Conservation (phyloP, 2,888 invertebrate species). For the Aspidapion aeneum region DNA sequence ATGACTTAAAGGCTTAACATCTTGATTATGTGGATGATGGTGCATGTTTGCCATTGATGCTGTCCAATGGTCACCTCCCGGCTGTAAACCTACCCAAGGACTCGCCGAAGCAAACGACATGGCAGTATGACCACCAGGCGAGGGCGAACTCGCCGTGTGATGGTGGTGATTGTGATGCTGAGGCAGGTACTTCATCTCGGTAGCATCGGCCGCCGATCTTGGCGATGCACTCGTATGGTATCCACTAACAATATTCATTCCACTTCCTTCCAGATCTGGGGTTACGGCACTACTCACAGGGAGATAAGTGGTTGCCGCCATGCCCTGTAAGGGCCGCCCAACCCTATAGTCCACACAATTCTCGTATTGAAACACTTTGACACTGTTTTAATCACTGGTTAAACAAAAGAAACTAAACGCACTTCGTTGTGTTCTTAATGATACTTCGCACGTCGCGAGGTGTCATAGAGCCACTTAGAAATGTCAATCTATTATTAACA, state of each 20-base stretch:
- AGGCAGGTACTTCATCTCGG: slow-evolving; percentile 93
- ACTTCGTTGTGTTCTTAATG: slow-evolving; percentile 14
- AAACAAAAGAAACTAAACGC: slow-evolving; percentile 12
- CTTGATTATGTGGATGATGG: slow-evolving; percentile 70
- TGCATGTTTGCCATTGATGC: slow-evolving; percentile 64
- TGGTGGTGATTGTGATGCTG: slow-evolving; percentile 83
- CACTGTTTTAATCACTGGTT: slow-evolving; percentile 28
- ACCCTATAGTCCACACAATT: slow-evolving; percentile 46
- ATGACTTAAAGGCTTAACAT: slow-evolving; percentile 77
- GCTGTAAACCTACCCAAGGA: slow-evolving; percentile 83
- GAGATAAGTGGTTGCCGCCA: slow-evolving; percentile 96
- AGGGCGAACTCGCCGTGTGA: slow-evolving; percentile 64
- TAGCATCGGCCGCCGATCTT: slow-evolving; percentile 79
- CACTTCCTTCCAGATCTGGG: slow-evolving; percentile 71
- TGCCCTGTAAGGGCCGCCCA: slow-evolving; percentile 64
- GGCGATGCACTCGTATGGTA: slow-evolving; percentile 81
- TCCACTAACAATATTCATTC: slow-evolving; percentile 71
- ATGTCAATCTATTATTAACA: slow-evolving; percentile 9
- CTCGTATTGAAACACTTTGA: slow-evolving; percentile 43
- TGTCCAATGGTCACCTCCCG: slow-evolving; percentile 74
- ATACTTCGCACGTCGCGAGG: slow-evolving; percentile 25
- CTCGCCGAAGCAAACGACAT: slow-evolving; percentile 55
- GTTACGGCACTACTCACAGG: slow-evolving; percentile 66
- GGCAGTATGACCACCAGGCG: slow-evolving; percentile 59
- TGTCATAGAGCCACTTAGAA: slow-evolving; percentile 27